phyloP scores from a whole-genome alignment of 2,888 invertebrate genomes.

The Trimorus sp. region DNA sequence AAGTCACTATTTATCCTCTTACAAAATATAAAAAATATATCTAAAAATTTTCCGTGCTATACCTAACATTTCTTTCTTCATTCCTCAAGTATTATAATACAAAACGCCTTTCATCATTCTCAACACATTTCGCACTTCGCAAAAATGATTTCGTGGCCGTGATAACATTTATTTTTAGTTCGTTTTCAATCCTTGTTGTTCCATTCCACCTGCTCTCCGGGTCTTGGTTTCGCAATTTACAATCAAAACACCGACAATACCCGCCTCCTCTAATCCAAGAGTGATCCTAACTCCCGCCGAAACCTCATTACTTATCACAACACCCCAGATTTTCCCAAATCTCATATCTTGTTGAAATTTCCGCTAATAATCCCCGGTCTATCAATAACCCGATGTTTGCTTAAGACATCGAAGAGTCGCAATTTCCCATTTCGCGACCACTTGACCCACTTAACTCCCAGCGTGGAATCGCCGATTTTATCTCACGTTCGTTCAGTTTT shows the following conservation, averaged over 20 bases:
- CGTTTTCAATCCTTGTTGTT: no score
- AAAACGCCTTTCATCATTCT: no score
- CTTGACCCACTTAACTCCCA: constrained; percentile 45
- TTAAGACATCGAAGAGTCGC: constrained; percentile 11
- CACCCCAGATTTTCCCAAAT: constrained; percentile 1
- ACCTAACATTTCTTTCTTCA: no score
- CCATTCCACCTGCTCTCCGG: no score
- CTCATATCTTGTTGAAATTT: constrained; percentile 3
- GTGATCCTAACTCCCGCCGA: not conserved
- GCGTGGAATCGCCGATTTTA: constrained; percentile 44
- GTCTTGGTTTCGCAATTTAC: not conserved
- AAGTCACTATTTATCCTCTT: no score
- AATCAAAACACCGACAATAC: constrained; percentile 18
- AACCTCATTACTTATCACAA: constrained; percentile 9
- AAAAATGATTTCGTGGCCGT: no score
- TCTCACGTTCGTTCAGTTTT: constrained; percentile 30
- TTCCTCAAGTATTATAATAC: no score
- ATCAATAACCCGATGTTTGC: constrained; percentile 18
- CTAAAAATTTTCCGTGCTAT: no score
- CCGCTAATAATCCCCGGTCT: not conserved
- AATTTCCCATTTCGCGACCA: constrained; percentile 31
- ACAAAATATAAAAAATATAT: no score
- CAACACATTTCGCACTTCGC: no score
- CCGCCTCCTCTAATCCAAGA: constrained; percentile 3
- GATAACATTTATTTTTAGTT: no score